phyloP scores from a whole-genome alignment of 2,113 vertebrate genomes.

The Turnix velox region DNA sequence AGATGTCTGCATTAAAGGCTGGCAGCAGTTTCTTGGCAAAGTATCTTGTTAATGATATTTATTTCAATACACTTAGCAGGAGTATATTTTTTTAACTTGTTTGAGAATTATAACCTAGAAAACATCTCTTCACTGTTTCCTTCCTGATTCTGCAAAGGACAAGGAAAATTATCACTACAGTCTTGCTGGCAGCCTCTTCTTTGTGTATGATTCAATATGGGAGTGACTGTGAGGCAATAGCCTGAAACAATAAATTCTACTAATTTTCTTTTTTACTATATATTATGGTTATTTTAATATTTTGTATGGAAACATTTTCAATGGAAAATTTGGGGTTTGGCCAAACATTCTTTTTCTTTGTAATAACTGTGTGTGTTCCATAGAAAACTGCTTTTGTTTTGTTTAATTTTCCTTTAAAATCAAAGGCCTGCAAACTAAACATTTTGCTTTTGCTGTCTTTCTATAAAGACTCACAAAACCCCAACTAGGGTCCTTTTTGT shows the following conservation, averaged over 20 bases:
- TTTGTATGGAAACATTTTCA: neutral
- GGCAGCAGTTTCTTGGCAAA: neutral
- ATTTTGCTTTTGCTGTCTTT: neutral
- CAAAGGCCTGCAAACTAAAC: neutral
- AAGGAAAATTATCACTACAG: neutral
- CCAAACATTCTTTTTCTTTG: neutral
- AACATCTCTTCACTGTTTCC: neutral
- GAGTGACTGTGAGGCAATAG: neutral
- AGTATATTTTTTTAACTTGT: neutral
- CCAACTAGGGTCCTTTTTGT: neutral
- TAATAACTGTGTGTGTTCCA: neutral
- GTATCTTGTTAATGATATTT: neutral
- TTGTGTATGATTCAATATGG: fast-evolving
- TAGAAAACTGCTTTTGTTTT: neutral
- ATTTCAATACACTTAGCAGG: neutral
- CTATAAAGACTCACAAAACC: neutral
- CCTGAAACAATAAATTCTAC: neutral
- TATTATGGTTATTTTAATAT: neutral
- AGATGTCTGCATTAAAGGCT: neutral
- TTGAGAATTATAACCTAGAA: neutral
- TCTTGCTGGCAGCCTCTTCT: neutral
- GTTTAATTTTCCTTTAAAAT: conserved; percentile 3
- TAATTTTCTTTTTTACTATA: neutral
- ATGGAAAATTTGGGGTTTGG: neutral
- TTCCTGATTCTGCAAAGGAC: neutral